Conservation (phyloP, 2,797 vertebrate species). For the Acestrorhynchus altus region DNA sequence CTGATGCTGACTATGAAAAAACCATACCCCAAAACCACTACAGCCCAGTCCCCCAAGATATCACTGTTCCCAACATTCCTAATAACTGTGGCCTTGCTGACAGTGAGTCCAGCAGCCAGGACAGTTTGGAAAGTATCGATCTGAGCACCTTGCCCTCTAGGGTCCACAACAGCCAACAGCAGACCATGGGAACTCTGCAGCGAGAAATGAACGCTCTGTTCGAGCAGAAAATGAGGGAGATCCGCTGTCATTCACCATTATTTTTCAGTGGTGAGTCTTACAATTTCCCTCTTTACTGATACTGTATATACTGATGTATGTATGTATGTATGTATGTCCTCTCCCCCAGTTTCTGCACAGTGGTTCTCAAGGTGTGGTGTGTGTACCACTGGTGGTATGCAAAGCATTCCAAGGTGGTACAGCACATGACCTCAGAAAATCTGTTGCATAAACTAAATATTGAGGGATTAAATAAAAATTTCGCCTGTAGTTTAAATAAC, state of each 20-base stretch:
- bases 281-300: not conserved
- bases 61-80: conserved; percentile 49
- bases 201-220: conserved; percentile 96
- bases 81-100: conserved; percentile 82
- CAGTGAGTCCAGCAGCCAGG: conserved; percentile 81
- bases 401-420: no score
- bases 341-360: no score
- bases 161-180: conserved; percentile 73
- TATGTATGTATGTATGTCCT: no score
- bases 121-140: conserved; percentile 83
- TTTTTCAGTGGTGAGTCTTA: conserved; percentile 84
- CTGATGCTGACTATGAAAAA: conserved; percentile 71
- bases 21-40: conserved; percentile 68
- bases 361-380: no score
- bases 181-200: conserved; percentile 89
- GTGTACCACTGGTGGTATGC: no score
- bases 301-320: not conserved
- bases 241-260: conserved; percentile 91
- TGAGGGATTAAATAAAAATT: no score
- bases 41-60: conserved; percentile 68
- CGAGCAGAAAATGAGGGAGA: conserved; percentile 91
- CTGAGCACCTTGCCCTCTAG: conserved; percentile 62
- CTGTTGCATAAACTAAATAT: no score
- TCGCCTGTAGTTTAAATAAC: no score
- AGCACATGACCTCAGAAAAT: no score